Evolutionary conservation across 2,888 invertebrate genomes (phyloP).

Genomic region (Nebria salina): DNA sequence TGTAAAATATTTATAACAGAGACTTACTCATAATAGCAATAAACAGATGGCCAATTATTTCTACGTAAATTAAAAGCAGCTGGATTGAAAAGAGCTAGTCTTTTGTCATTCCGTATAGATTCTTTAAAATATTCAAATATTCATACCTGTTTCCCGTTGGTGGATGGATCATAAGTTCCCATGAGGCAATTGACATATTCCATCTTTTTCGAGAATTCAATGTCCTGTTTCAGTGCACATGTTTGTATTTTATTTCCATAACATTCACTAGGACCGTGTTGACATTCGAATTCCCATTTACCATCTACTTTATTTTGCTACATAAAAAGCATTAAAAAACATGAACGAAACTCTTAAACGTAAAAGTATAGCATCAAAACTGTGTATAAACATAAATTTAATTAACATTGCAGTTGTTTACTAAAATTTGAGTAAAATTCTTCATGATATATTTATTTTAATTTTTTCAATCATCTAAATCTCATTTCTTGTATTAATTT

Average conservation of each 20-base stretch:
- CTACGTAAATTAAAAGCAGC: background rate
- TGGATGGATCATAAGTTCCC: slow-evolving; percentile 53
- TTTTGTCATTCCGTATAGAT: no score
- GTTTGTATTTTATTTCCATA: slow-evolving; percentile 65
- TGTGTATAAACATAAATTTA: no score
- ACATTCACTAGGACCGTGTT: slow-evolving; percentile 66
- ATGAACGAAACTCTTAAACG: no score
- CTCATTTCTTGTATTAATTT: no score
- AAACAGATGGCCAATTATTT: background rate
- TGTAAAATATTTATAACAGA: no score
- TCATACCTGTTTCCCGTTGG: slow-evolving; percentile 54
- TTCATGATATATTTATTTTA: no score
- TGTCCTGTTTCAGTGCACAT: slow-evolving; percentile 62
- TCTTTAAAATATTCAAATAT: background rate
- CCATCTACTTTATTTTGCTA: slow-evolving; percentile 50
- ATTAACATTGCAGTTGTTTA: no score
- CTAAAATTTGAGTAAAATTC: no score
- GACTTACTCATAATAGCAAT: background rate
- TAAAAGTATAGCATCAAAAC: no score
- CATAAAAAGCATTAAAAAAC: background rate
- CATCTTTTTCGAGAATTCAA: slow-evolving; percentile 50
- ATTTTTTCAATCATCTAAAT: no score
- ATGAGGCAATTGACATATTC: slow-evolving; percentile 62
- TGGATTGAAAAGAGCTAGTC: no score
- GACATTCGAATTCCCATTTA: slow-evolving; percentile 61